phyloP scores from a whole-genome alignment of 2,888 invertebrate species.

The Achlya flavicornis region DNA sequence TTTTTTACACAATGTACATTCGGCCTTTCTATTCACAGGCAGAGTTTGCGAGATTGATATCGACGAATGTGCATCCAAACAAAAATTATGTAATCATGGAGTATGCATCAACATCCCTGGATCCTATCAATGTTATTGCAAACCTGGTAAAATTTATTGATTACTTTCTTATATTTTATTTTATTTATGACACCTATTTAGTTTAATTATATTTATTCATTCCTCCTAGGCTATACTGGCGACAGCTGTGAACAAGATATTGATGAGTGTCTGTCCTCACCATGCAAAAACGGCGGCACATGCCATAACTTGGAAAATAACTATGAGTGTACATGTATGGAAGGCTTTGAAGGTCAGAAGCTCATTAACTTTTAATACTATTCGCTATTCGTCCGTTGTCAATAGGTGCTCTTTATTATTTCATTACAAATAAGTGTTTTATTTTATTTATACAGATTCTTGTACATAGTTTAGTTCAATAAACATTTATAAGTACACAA shows the following conservation, averaged over 20 bases:
- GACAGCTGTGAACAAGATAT: constrained; percentile 93
- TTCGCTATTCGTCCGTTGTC: constrained; percentile 11
- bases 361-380: constrained; percentile 21
- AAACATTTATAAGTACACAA: too few species aligned
- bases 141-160: constrained; percentile 82
- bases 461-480: neutral
- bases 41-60: constrained; percentile 86
- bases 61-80: constrained; percentile 87
- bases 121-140: constrained; percentile 93
- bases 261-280: constrained; percentile 93
- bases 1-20: constrained; percentile 6
- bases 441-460: neutral
- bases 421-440: neutral
- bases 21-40: constrained; percentile 58
- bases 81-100: constrained; percentile 90
- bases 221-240: constrained; percentile 88
- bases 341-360: constrained; percentile 88
- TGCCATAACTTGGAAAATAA: constrained; percentile 93
- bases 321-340: constrained; percentile 91
- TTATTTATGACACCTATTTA: constrained; percentile 18
- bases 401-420: constrained; percentile 12
- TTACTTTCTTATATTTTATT: constrained; percentile 18
- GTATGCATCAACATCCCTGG: constrained; percentile 91
- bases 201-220: constrained; percentile 10
- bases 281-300: constrained; percentile 92